Base-by-base conservation (phyloP, 2,113 vertebrate species). In the Dasyornis broadbenti region DNA sequence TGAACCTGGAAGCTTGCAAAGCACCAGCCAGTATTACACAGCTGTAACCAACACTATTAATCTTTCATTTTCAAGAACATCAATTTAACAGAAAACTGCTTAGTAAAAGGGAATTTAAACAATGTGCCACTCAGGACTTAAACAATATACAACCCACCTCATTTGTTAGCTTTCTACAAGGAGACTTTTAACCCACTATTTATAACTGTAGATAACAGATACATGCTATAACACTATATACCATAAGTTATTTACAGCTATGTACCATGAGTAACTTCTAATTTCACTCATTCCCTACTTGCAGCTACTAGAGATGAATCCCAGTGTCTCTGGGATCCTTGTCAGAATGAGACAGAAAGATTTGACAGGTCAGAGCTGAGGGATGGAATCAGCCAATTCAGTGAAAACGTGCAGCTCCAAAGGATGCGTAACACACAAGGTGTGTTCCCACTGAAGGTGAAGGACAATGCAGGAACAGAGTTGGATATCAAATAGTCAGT, bases 261-360 rank as follows among this genome's bases (percentile, higher is more conserved):
- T 19, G 35, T 23, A 75, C 14, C 47, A 7, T 9, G 30, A 76
- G 16, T 57, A 76, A 70, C 30, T 42, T 68, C 22, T 73, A 33
- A 77, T 70, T 78, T 78, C 42, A 59, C 24, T 33, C 13, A 45
- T 71, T 86, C 37, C 39, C 49, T 33, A 59, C 20, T 21, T 33
- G 54, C 53, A 71, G 39, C n/a, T 80, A 10, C 21, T 33, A 21
- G 35, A 33, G 49, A 68, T 47, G 61, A 57, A 66, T 65, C 64
- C 52, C 44, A 73, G 2, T 0, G 0, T 21, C 59, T 7, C 0
- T 71, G 27, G 33, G 56, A 52, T 31, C 20, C 20, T 44, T 52
- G 27, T n/a, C 28, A 72, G 31, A 84, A 6, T 17, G 60, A 80
- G 37, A 35, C 10, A 39, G 23, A 82, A 27, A 57, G 52, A 50